Evolutionary conservation across 2,888 invertebrate species (phyloP).

Genomic region (Cyclophora punctaria): DNA sequence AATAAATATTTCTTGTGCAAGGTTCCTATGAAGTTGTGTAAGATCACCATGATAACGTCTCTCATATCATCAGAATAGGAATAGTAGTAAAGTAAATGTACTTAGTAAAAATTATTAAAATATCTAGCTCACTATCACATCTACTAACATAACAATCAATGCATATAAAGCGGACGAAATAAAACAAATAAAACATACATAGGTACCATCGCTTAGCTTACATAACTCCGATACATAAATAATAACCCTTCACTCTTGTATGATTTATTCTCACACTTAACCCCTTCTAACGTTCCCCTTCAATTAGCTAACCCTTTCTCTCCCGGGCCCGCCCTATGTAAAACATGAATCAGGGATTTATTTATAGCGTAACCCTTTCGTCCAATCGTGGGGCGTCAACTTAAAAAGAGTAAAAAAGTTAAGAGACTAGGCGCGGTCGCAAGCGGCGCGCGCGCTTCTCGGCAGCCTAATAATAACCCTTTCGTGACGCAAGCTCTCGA

Average conservation of each 20-base stretch:
- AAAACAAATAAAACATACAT: too few species aligned
- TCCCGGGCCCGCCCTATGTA: conserved; percentile 43
- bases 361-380: conserved; percentile 66
- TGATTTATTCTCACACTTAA: conserved; percentile 33
- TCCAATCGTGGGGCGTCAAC: conserved; percentile 48
- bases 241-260: conserved; percentile 16
- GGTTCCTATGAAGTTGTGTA: too few species aligned
- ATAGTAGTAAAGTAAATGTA: too few species aligned
- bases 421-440: conserved; percentile 50
- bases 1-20: too few species aligned
- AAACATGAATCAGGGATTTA: conserved; percentile 43
- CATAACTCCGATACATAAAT: background rate
- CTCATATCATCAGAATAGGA: too few species aligned
- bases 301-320: conserved; percentile 58
- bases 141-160: too few species aligned
- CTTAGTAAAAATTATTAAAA: too few species aligned
- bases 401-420: conserved; percentile 66
- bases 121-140: too few species aligned
- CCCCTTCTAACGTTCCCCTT: conserved; percentile 43
- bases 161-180: too few species aligned
- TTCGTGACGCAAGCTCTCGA: conserved; percentile 55
- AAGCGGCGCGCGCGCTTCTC: conserved; percentile 51
- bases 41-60: too few species aligned
- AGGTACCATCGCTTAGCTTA: too few species aligned
- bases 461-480: conserved; percentile 68